Percentiles rank a stretch among this genome's conserved stretches.
Conservation (phyloP, 1,140 invertebrate species). For the Solenopsis invicta region DNA sequence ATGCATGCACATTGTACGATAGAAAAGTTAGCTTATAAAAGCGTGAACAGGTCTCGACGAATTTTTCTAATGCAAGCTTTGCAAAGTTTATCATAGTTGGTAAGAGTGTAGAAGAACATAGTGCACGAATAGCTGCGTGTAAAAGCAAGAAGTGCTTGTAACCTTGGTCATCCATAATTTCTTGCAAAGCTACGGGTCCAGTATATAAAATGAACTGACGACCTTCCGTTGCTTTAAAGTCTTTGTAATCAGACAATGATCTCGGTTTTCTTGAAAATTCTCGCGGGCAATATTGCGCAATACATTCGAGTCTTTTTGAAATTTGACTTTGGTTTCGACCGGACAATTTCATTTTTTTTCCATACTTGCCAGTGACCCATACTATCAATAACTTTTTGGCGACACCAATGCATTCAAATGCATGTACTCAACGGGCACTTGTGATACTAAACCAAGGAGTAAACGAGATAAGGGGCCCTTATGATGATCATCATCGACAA, state of each 20-base stretch:
- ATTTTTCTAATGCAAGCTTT: constrained; percentile 4
- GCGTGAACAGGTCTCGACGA: not conserved
- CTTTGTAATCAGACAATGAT: not conserved
- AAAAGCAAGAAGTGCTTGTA: constrained; percentile 23
- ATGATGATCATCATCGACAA: not conserved
- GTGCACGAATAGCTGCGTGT: not conserved
- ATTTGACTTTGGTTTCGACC: not conserved
- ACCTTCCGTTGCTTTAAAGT: constrained; percentile 14
- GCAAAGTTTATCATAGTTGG: not conserved
- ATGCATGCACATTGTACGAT: constrained; percentile 6
- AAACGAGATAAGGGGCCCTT: constrained; percentile 1
- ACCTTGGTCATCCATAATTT: constrained; percentile 7
- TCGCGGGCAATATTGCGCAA: not conserved
- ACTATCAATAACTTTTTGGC: constrained; percentile 4
- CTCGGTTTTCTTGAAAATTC: constrained; percentile 28
- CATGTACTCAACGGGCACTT: not conserved
- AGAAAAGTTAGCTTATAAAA: constrained; percentile 28
- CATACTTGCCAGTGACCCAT: constrained; percentile 13
- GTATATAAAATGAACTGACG: constrained; percentile 10
- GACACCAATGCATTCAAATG: not conserved
- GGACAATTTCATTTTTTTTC: constrained; percentile 36
- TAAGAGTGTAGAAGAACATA: not conserved
- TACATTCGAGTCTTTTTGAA: constrained; percentile 4
- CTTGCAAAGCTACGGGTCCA: not conserved
- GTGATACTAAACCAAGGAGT: not conserved